Percentiles rank a stretch among this genome's conserved stretches.
Conservation (phyloP, 2,888 invertebrate genomes). For the Helleia helle region DNA sequence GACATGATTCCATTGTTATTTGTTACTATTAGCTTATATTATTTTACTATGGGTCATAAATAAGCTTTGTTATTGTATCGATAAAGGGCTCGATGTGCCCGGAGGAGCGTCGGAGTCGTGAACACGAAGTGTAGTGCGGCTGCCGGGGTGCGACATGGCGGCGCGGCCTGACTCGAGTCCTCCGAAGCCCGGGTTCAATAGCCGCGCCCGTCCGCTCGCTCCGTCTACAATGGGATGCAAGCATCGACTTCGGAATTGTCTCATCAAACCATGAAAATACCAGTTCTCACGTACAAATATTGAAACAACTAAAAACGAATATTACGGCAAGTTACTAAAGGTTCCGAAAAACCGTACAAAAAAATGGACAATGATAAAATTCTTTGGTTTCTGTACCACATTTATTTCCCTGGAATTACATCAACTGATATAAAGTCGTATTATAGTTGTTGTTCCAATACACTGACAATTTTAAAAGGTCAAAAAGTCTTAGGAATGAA, state of each 20-base stretch:
- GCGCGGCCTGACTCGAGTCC: conserved; percentile 30
- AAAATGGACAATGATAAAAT: too few species aligned
- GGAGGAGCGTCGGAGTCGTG: conserved; percentile 39
- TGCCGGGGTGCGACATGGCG: conserved; percentile 20
- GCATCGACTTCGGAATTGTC: conserved; percentile 18
- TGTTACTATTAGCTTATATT: conserved; percentile 14
- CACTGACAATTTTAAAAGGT: too few species aligned
- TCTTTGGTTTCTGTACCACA: too few species aligned
- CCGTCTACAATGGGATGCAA: conserved; percentile 46
- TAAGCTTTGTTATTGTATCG: conserved; percentile 28
- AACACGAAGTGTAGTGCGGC: conserved; percentile 31
- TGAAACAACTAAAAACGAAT: not conserved
- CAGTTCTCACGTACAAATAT: not conserved
- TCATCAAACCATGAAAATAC: not conserved
- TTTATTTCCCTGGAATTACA: too few species aligned
- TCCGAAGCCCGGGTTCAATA: conserved; percentile 54
- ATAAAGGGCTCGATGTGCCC: conserved; percentile 29
- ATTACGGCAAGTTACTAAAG: not conserved
- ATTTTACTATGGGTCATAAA: conserved; percentile 25
- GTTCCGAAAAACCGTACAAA: too few species aligned
- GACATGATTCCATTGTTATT: not conserved
- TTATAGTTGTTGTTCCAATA: too few species aligned
- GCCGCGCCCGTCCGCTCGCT: conserved; percentile 44
- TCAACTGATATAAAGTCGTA: too few species aligned
- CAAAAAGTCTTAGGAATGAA: too few species aligned